A percentile compares a stretch with the other conserved stretches of the same genome.
Evolutionary conservation across 2,113 vertebrate genomes (phyloP).

Genomic region (Sturnus vulgaris): DNA sequence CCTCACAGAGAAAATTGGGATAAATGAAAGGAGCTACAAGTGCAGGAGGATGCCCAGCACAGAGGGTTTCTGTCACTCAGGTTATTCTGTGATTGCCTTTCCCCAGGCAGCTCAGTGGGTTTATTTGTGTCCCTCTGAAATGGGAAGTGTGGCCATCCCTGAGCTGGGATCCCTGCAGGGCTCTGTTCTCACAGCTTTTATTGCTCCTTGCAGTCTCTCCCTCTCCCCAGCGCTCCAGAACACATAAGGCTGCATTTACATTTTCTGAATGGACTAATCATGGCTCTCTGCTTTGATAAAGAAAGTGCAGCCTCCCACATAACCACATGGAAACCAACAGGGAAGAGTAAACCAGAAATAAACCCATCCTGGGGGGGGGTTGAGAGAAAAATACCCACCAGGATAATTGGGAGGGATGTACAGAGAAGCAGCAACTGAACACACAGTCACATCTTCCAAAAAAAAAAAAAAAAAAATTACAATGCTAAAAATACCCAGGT

Average conservation of each 20-base stretch:
- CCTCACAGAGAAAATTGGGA: not conserved
- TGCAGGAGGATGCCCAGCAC: not conserved
- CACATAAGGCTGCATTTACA: conserved; percentile 61
- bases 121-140: not conserved
- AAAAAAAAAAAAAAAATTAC: not conserved
- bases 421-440: conserved; percentile 45
- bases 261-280: conserved; percentile 76
- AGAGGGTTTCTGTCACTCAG: not conserved
- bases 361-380: conserved; percentile 9
- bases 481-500: conserved; percentile 50
- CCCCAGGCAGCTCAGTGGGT: not conserved
- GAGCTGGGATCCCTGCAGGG: not conserved
- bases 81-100: not conserved
- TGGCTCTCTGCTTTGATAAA: conserved; percentile 57
- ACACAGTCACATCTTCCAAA: not conserved
- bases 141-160: not conserved
- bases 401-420: conserved; percentile 46
- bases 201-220: conserved; percentile 25
- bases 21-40: not conserved
- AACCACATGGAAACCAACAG: conserved; percentile 55
- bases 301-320: conserved; percentile 61
- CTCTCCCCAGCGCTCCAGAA: not conserved
- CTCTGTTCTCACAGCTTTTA: not conserved
- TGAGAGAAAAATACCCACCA: conserved; percentile 61
- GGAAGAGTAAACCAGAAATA: conserved; percentile 63